phyloP scores from a whole-genome alignment of 2,797 vertebrate genomes.

The Pseudochaenichthys georgianus region DNA sequence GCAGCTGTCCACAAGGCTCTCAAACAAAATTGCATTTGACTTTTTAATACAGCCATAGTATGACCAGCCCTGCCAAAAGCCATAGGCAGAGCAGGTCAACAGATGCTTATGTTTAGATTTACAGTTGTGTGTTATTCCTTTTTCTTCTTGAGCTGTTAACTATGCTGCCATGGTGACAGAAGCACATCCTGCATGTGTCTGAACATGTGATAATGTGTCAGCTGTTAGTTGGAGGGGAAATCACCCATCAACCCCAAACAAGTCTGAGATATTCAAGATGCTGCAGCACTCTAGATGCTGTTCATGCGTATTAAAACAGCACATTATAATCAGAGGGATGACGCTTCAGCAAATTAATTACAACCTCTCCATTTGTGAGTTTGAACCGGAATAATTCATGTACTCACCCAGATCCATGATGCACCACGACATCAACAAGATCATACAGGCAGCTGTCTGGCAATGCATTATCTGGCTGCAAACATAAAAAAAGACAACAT shows the following conservation, averaged over 20 bases:
- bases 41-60: conserved; percentile 3
- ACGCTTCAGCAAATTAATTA: background rate
- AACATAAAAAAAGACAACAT: conserved; percentile 33
- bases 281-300: background rate
- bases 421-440: conserved; percentile 95
- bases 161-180: conserved; percentile 13
- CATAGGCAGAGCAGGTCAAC: background rate
- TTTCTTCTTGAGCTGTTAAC: background rate
- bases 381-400: background rate
- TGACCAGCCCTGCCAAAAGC: background rate
- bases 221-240: background rate
- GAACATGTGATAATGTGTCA: background rate
- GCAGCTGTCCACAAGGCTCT: conserved; percentile 39
- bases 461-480: conserved; percentile 92
- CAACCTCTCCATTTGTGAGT: background rate
- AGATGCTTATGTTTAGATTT: conserved; percentile 31
- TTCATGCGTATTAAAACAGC: background rate
- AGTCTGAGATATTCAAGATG: conserved; percentile 5
- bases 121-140: background rate
- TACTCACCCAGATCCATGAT: conserved; percentile 99
- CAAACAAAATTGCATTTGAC: conserved; percentile 33
- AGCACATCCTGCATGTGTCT: background rate
- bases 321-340: conserved; percentile 4
- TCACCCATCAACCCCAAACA: background rate
- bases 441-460: conserved; percentile 94